Evolutionary conservation across 1,140 invertebrate species (phyloP), one percentile per base, ranked within the genome.

Genomic region (Drosophila oshimai): DNA sequence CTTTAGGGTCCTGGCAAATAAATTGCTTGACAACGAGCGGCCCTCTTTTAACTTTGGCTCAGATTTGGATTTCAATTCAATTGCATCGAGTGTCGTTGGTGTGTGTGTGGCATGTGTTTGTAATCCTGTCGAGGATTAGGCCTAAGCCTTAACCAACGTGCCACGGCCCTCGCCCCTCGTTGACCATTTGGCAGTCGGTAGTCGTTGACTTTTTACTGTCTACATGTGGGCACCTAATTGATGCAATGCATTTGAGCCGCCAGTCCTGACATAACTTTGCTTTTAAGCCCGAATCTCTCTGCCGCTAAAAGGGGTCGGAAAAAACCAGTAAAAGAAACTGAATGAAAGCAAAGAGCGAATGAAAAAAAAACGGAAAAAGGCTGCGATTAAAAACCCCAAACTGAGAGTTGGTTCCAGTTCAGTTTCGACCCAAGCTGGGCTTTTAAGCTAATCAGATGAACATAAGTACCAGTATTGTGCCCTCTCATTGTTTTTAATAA

Each of bases 191-290:
- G n/a, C n/a, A n/a, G n/a, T 12, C 22, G 28, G n/a, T 45, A 62
- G 62, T 67, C 62, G 62, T 67, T 67, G 62, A 67, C 60, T 67
- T 67, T 67, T 65, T 67, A 67, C 62, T 65, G 45, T 51, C 57
- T 64, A 67, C 44, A 67, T 67, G 62, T 65, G 62, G 61, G 60
- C 60, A 51, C 37, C 60, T 67, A 67, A 67, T 67, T 67, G 62
- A 67, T 67, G 62, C 62, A 67, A 67, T 51, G 61, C 62, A 67
- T 51, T 67, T 29, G 60, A 65, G 45, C 28, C 36, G 22, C 37
- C 36, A 15, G 28, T 24, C 60, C 28, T 65, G 45, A 67, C 62
- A 67, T 65, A 67, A 67, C 60, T 65, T 67, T 67, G 62, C 62
- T 67, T 64, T 67, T 67, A 67, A 51, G 60, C 28, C 62, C 28